A percentile compares a stretch with the other conserved stretches of the same genome.
These are phyloP conservation scores for Clitarchus hookeri DNA, from an alignment of 2,888 invertebrate species.

Conservation along the genomic window DNA sequence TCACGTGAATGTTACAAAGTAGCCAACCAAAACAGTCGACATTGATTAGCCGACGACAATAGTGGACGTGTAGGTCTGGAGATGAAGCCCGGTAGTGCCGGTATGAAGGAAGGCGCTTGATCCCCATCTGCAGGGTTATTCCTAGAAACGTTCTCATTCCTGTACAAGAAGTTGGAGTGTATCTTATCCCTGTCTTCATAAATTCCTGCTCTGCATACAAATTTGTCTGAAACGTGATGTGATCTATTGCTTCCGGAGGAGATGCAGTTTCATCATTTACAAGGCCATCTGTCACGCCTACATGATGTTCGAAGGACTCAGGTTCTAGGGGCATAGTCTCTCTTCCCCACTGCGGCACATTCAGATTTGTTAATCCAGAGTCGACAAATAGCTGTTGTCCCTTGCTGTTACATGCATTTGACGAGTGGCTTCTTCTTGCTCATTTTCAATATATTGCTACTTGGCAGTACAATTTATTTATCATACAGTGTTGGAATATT, in stretches of 20 bases:
- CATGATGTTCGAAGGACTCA: neutral
- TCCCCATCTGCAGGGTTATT: slow-evolving; percentile 24
- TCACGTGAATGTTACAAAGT: slow-evolving; percentile 6
- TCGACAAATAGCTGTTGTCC: neutral
- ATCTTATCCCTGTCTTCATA: neutral
- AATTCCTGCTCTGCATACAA: slow-evolving; percentile 5
- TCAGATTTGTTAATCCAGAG: neutral
- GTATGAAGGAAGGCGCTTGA: slow-evolving; percentile 18
- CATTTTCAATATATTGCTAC: neutral
- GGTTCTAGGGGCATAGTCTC: no score
- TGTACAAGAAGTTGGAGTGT: slow-evolving; percentile 4
- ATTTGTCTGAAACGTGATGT: slow-evolving; percentile 8
- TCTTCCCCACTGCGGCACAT: slow-evolving; percentile 2
- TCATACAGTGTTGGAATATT: neutral
- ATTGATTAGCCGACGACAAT: slow-evolving; percentile 19
- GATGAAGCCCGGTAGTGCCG: slow-evolving; percentile 23
- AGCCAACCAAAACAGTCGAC: slow-evolving; percentile 22
- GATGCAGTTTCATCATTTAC: neutral
- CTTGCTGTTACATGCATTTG: neutral
- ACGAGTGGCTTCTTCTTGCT: neutral
- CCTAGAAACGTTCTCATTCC: slow-evolving; percentile 35
- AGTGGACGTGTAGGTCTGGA: slow-evolving; percentile 23
- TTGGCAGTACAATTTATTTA: neutral
- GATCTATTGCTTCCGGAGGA: neutral
- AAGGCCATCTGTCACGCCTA: neutral